phyloP scores from a whole-genome alignment of 1,140 invertebrate genomes.

The Drosophila arizonae region DNA sequence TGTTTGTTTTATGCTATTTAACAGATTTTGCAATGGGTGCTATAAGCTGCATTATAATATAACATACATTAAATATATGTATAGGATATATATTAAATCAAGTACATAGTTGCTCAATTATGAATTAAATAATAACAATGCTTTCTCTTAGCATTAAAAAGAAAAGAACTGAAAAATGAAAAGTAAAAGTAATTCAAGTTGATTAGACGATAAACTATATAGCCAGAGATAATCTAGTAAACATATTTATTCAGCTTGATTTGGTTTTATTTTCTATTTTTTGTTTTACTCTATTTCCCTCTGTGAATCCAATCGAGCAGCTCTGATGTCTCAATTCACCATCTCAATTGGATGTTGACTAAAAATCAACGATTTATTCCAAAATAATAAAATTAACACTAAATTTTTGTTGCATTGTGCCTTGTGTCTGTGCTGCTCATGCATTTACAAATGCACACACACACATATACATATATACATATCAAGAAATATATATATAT shows the following conservation, averaged over 20 bases:
- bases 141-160: not conserved
- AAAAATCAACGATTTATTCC: slow-evolving; percentile 56
- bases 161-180: not conserved
- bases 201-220: not conserved
- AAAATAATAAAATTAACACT: slow-evolving; percentile 69
- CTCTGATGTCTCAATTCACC: not conserved
- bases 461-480: slow-evolving; percentile 16
- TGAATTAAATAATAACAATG: not conserved
- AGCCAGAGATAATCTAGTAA: not conserved
- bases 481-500: slow-evolving; percentile 1
- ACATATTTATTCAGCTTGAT: slow-evolving; percentile 3
- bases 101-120: not conserved
- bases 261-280: not conserved
- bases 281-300: not conserved
- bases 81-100: not conserved
- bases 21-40: too few species aligned
- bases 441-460: slow-evolving; percentile 41
- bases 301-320: not conserved
- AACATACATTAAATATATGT: too few species aligned
- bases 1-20: too few species aligned
- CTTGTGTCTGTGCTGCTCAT: slow-evolving; percentile 35
- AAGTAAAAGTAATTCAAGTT: not conserved
- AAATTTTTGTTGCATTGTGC: slow-evolving; percentile 59
- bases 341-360: slow-evolving; percentile 15
- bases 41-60: too few species aligned